These are phyloP conservation scores for Scomber japonicus DNA, from an alignment of 2,113 vertebrate genomes.

Conservation along the genomic window DNA sequence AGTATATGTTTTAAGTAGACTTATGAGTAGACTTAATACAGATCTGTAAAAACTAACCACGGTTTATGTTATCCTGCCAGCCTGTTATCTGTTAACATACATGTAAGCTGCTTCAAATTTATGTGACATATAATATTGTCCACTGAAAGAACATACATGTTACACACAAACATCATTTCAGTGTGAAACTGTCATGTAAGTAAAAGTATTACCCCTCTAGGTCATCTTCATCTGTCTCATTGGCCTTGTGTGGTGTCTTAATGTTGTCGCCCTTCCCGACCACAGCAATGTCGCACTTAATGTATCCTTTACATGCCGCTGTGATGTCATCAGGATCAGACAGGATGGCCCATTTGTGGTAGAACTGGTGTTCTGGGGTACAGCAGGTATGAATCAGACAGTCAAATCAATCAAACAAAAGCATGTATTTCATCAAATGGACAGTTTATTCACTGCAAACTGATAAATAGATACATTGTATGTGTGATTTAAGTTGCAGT, in stretches of 20 bases:
- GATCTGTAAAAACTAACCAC: no score
- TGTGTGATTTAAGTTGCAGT: not conserved
- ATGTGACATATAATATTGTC: no score
- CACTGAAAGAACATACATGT: no score
- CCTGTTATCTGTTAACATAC: no score
- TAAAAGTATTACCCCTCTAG: constrained; percentile 89
- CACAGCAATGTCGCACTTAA: constrained; percentile 95
- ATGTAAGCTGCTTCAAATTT: no score
- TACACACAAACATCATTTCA: no score
- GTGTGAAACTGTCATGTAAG: no score
- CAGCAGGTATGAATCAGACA: not conserved
- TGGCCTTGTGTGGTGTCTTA: constrained; percentile 96
- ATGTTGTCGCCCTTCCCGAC: constrained; percentile 98
- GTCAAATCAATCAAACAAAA: not conserved
- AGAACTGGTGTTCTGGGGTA: constrained; percentile 94
- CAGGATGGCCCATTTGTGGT: constrained; percentile 96
- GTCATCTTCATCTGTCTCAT: constrained; percentile 95
- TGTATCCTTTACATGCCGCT: constrained; percentile 92
- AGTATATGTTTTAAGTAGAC: no score
- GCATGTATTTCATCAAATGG: not conserved
- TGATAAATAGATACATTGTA: not conserved
- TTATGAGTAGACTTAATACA: no score
- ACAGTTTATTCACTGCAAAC: not conserved
- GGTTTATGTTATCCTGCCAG: no score
- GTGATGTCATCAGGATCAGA: constrained; percentile 97